Percentiles rank a stretch among this genome's conserved stretches.
phyloP scores from a whole-genome alignment of 2,797 vertebrate genomes.

The Crenuchus spilurus region DNA sequence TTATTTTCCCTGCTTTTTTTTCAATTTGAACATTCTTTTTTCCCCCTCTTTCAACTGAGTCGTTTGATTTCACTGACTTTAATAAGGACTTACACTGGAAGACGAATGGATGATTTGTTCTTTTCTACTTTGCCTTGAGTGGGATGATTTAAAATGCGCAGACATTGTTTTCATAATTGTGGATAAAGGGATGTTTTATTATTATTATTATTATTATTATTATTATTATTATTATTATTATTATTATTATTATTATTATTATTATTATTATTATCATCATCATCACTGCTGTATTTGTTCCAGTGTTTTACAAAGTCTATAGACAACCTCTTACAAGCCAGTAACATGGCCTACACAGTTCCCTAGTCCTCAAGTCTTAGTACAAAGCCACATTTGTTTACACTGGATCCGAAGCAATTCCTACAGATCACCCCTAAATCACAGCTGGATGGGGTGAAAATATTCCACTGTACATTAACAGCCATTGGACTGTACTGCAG shows the following conservation, averaged over 20 bases:
- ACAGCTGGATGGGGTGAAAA: background rate
- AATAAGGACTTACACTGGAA: conserved; percentile 63
- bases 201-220: conserved; percentile 8
- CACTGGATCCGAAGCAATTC: conserved; percentile 8
- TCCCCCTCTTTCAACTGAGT: conserved; percentile 37
- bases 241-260: conserved; percentile 2
- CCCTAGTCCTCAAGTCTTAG: conserved; percentile 20
- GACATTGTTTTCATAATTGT: conserved; percentile 3
- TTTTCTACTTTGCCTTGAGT: conserved; percentile 68
- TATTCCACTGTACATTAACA: background rate
- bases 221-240: conserved; percentile 23
- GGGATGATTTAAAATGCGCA: conserved; percentile 56
- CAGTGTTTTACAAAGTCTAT: background rate
- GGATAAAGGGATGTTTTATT: background rate
- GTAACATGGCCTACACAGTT: background rate
- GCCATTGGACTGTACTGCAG: conserved; percentile 49
- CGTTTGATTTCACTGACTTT: conserved; percentile 60
- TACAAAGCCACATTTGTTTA: conserved; percentile 31
- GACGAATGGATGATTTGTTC: conserved; percentile 53
- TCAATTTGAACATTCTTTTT: conserved; percentile 57
- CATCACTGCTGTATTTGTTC: background rate
- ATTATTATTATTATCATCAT: background rate
- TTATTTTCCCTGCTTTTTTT: conserved; percentile 62
- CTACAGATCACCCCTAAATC: background rate
- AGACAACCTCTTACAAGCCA: background rate